Evolutionary conservation across 2,888 invertebrate species (phyloP), one percentile per base, ranked within the genome.

Genomic region (Tipula unca): DNA sequence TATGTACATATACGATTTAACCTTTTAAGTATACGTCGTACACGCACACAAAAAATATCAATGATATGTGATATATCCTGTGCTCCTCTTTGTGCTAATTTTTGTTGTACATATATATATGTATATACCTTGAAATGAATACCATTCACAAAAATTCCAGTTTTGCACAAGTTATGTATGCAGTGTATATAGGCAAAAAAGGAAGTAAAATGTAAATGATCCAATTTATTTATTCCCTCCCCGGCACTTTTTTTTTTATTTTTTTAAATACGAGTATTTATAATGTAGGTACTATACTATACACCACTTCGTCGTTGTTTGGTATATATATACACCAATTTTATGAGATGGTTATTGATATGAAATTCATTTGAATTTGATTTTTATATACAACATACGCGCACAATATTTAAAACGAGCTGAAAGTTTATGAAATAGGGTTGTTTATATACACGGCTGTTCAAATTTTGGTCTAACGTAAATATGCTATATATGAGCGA

Each of bases 41-140:
- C 17, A 10, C 69, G 6, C 25, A 69, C 3, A 69, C 20, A 69
- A 69, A 69, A 69, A 69, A 69, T 69, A 69, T 25, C 69, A 69
- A n/a, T 69, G 69, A 69, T 69, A 69, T 69, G 69, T 69, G 69
- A 69, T 69, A 69, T 69, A 69, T 69, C 69, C 69, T 69, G n/a
- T n/a, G 69, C 69, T 69, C 69, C 69, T 69, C 69, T 25, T 69
- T 69, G 69, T 69, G 69, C 69, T 25, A 69, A 25, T 25, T 54
- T 69, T 69, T 69, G 20, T 25, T 54, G 39, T 39, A 32, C 4
- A 32, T 32, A 32, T 6, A 1, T 6, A 32, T 2, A 13, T 4
- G 17, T 48, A 48, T 17, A 48, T 48, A 69, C 69, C 69, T 69
- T 69, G 69, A 69, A 69, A 69, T 69, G 25, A 69, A 69, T 69